phyloP scores from a whole-genome alignment of 1,140 invertebrate species.

The Drosophila teissieri region DNA sequence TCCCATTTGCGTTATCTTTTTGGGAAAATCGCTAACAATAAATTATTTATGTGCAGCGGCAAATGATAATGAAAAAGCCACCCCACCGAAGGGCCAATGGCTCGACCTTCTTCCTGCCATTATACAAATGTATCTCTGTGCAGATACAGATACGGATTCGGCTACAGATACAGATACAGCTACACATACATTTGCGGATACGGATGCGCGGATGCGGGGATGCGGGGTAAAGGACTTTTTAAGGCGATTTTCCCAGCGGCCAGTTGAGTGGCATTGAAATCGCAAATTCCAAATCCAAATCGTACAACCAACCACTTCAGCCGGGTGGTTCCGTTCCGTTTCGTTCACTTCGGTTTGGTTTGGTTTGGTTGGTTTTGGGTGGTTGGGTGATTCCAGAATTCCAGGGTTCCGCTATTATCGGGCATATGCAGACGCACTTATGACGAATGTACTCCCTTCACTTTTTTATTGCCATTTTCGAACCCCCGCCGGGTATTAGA shows the following conservation, averaged over 20 bases:
- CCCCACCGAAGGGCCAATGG: slow-evolving; percentile 71
- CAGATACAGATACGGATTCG: slow-evolving; percentile 5
- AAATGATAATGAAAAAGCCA: slow-evolving; percentile 82
- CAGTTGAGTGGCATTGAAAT: slow-evolving; percentile 78
- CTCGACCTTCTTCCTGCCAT: slow-evolving; percentile 56
- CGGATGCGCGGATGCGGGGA: slow-evolving; percentile 24
- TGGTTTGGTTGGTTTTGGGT: background rate
- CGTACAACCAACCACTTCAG: slow-evolving; percentile 76
- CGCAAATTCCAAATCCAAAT: slow-evolving; percentile 67
- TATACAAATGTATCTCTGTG: slow-evolving; percentile 34
- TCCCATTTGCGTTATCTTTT: slow-evolving; percentile 66
- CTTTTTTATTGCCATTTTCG: slow-evolving; percentile 19
- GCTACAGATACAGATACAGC: slow-evolving; percentile 1
- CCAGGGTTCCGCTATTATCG: slow-evolving; percentile 55
- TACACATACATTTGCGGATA: slow-evolving; percentile 13
- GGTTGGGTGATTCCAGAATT: background rate
- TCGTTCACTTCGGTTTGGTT: background rate
- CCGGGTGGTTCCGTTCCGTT: slow-evolving; percentile 9
- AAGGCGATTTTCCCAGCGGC: slow-evolving; percentile 80
- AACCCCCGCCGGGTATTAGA: slow-evolving; percentile 61
- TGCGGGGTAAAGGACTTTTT: slow-evolving; percentile 68
- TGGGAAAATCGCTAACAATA: slow-evolving; percentile 82
- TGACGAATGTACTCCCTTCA: slow-evolving; percentile 58
- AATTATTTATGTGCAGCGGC: slow-evolving; percentile 79
- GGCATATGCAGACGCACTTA: slow-evolving; percentile 65